Percentiles rank a stretch among this genome's conserved stretches.
Evolutionary conservation across 2,888 invertebrate genomes (phyloP).

Genomic region (Branchellion lobata): DNA sequence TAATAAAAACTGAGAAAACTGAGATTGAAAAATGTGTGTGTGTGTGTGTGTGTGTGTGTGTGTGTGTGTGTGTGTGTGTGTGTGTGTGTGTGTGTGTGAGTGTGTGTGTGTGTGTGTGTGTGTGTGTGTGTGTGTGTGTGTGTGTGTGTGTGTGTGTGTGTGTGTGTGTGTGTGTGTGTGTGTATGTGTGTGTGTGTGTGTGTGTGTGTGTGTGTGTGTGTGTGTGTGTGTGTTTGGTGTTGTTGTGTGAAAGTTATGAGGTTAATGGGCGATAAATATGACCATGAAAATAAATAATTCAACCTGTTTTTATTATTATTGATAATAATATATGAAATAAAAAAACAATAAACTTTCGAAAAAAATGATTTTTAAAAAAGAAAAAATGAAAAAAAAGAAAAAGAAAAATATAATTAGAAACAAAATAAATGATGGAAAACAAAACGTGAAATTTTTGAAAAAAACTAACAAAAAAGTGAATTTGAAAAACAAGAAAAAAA

Average conservation of each 20-base stretch:
- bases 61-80: conserved; percentile 41
- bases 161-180: conserved; percentile 33
- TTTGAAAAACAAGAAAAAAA: not conserved
- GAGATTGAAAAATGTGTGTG: no score
- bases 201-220: conserved; percentile 35
- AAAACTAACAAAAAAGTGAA: not conserved
- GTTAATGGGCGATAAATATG: no score
- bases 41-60: conserved; percentile 40
- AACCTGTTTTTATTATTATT: not conserved
- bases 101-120: conserved; percentile 40
- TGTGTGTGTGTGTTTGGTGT: conserved; percentile 11
- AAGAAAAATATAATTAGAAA: not conserved
- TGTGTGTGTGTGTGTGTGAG: conserved; percentile 41
- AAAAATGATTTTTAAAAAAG: no score
- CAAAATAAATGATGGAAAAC: not conserved
- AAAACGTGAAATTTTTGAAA: not conserved
- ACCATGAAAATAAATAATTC: no score
- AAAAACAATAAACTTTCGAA: not conserved
- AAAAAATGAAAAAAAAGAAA: not conserved
- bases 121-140: conserved; percentile 39
- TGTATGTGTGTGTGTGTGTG: conserved; percentile 38
- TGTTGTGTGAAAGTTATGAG: no score
- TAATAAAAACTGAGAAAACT: no score
- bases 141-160: conserved; percentile 39
- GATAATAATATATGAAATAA: not conserved